Evolutionary conservation across 2,888 invertebrate species (phyloP), one percentile per base, ranked within the genome.

Genomic region (Coleophora flavipennella): DNA sequence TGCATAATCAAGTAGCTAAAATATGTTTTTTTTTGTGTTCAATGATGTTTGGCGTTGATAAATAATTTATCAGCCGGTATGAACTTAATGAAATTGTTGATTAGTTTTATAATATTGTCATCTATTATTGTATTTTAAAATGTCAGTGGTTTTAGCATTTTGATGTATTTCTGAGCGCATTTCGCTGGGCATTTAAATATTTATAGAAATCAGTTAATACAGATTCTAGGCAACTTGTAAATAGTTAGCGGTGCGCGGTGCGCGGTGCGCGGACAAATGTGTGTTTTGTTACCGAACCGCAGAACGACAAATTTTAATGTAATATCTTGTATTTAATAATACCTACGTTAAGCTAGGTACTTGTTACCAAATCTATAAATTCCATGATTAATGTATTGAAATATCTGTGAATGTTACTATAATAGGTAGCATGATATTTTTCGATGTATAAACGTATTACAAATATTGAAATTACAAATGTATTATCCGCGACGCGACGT

Each of bases 371-470:
- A 37, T 41, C 32, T 45, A 48, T 55, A 47, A 67, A 74, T 73
- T 71, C 69, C 72, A 71, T 74, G 57, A 59, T 73, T 69, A 71
- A 70, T 66, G 66, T 63, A 66, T 54, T 64, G 49, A 58, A 55
- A 33, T 42, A 43, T 34, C 56, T 53, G 54, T 59, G 61, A 55
- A 52, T 54, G 70, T 66, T 67, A 67, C 67, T 64, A 50, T 64
- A 55, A 57, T 44, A 49, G 62, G 64, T 68, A 68, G 67, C 67
- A 55, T 59, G 62, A 71, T 74, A 70, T 67, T 71, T 74, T 74
- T 78, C 65, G 66, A 75, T 70, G 62, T 73, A 64, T 53, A 51
- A 48, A 46, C 46, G 46, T 45, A 46, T 57, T 53, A 60, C 4
- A 29, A 29, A 29, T 29, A 63, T 61, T 61, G 53, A 60, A 62